These are phyloP conservation scores for Sebastes schlegelii DNA, from an alignment of 2,113 vertebrate species.

Conservation along the genomic window DNA sequence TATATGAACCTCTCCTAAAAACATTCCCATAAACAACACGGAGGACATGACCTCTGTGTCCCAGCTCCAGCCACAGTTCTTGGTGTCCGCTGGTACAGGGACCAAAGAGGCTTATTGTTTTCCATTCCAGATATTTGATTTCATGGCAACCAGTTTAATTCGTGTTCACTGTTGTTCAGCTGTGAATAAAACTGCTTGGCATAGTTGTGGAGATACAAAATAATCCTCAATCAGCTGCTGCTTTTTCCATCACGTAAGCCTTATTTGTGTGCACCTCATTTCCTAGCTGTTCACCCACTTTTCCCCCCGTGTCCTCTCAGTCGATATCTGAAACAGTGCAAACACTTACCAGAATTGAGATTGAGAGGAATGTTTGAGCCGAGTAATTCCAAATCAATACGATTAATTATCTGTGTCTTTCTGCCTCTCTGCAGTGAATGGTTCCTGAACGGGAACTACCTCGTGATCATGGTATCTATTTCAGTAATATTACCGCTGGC, in stretches of 20 bases:
- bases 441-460: slow-evolving; percentile 91
- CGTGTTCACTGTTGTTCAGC: slow-evolving; percentile 8
- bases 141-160: slow-evolving; percentile 2
- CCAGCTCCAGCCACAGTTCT: slow-evolving; percentile 1
- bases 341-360: slow-evolving; percentile 17
- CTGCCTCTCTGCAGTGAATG: slow-evolving; percentile 85
- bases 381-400: slow-evolving; percentile 30
- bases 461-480: slow-evolving; percentile 91
- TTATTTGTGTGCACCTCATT: slow-evolving; percentile 1
- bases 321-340: slow-evolving; percentile 24
- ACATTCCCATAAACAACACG: background rate
- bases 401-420: slow-evolving; percentile 39
- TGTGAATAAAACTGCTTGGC: background rate
- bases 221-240: background rate
- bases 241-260: background rate
- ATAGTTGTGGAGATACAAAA: background rate
- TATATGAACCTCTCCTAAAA: background rate
- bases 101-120: slow-evolving; percentile 38
- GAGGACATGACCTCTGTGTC: slow-evolving; percentile 18
- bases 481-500: slow-evolving; percentile 93
- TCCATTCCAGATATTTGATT: slow-evolving; percentile 24
- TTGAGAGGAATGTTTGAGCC: slow-evolving; percentile 17
- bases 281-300: background rate
- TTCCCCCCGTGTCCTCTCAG: background rate
- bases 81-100: background rate